Conservation (phyloP, 2,888 invertebrate genomes). For the Hoplodrina ambigua region DNA sequence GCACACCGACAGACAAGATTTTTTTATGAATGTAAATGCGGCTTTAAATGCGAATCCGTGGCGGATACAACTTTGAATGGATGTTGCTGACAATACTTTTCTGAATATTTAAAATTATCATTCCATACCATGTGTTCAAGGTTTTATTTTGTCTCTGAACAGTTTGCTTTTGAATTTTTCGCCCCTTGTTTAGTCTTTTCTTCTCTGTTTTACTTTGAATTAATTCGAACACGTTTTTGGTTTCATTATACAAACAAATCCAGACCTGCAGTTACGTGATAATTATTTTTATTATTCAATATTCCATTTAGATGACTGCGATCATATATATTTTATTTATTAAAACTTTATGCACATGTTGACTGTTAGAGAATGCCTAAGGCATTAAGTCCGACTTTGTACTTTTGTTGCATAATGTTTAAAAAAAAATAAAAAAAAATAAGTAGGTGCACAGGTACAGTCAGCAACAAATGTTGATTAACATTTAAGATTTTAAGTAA, state of each 20-base stretch:
- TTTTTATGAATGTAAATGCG: slow-evolving; percentile 55
- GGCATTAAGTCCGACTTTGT: no score
- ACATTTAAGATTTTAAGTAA: no score
- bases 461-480: no score
- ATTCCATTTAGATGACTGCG: no score
- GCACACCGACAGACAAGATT: slow-evolving; percentile 31
- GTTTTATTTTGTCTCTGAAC: slow-evolving; percentile 27
- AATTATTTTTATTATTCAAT: no score
- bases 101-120: slow-evolving; percentile 60
- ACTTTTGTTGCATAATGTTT: no score
- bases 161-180: slow-evolving; percentile 24
- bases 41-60: slow-evolving; percentile 55
- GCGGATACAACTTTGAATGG: slow-evolving; percentile 44
- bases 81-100: slow-evolving; percentile 56
- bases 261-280: no score
- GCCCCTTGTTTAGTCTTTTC: slow-evolving; percentile 4
- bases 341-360: no score
- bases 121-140: slow-evolving; percentile 44
- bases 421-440: no score
- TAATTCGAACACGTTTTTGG: background rate
- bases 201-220: slow-evolving; percentile 32
- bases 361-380: no score
- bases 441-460: no score
- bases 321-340: no score
- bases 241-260: background rate